These are phyloP conservation scores for Phrixothrix hirtus DNA, from an alignment of 2,888 invertebrate species.

Conservation along the genomic window DNA sequence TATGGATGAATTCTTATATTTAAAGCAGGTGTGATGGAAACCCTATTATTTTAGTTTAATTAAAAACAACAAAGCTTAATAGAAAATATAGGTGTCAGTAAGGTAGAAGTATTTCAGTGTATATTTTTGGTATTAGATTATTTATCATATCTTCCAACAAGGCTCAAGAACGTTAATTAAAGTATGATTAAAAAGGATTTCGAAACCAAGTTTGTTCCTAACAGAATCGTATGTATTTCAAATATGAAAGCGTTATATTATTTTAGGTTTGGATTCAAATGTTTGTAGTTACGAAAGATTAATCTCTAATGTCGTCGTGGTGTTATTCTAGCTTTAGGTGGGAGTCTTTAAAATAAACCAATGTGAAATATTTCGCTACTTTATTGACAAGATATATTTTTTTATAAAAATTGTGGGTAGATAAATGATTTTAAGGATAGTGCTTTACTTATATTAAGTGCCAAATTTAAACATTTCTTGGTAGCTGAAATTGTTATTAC, in stretches of 20 bases:
- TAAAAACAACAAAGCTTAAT: slow-evolving; percentile 21
- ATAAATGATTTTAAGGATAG: too few species aligned
- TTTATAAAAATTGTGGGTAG: too few species aligned
- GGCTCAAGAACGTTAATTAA: slow-evolving; percentile 25
- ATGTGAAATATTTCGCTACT: too few species aligned
- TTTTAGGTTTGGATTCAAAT: slow-evolving; percentile 17
- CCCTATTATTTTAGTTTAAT: slow-evolving; percentile 25
- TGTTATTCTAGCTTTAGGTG: too few species aligned
- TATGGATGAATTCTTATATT: too few species aligned
- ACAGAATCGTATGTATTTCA: slow-evolving; percentile 7
- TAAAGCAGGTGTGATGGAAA: slow-evolving; percentile 15
- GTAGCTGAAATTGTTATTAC: too few species aligned
- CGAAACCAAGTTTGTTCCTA: slow-evolving; percentile 17
- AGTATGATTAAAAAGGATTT: slow-evolving; percentile 25
- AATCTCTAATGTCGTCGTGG: too few species aligned
- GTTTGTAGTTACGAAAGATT: slow-evolving; percentile 15
- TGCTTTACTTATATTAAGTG: too few species aligned
- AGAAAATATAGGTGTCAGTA: slow-evolving; percentile 17
- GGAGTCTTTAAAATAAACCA: too few species aligned
- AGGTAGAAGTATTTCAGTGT: slow-evolving; percentile 25
- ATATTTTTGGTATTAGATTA: slow-evolving; percentile 30
- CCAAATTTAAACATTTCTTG: too few species aligned
- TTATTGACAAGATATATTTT: too few species aligned
- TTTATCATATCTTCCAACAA: slow-evolving; percentile 21
- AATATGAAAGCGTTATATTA: slow-evolving; percentile 14